Percentiles rank a stretch among this genome's conserved stretches.
These are phyloP conservation scores for Acanthisitta chloris DNA, from an alignment of 2,113 vertebrate genomes.

Conservation along the genomic window DNA sequence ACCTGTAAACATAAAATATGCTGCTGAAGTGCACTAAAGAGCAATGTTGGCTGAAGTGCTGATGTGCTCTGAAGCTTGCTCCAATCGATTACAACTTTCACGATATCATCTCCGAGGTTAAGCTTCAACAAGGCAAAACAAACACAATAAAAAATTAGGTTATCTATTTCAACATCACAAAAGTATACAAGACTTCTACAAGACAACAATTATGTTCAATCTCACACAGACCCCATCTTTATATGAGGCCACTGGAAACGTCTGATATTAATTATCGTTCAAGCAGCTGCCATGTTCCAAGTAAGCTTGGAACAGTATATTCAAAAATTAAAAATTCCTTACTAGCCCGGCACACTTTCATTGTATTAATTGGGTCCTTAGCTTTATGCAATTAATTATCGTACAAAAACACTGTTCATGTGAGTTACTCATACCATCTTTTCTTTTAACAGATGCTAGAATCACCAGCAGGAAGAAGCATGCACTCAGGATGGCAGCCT, in stretches of 20 bases:
- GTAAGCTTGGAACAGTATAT: neutral
- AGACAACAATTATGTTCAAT: neutral
- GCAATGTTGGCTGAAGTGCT: constrained; percentile 72
- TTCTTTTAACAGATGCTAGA: neutral
- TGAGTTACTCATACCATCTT: neutral
- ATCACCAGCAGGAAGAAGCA: neutral
- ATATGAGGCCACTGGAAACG: neutral
- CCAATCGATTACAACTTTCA: constrained; percentile 84
- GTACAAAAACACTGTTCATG: neutral
- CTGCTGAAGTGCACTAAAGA: constrained; percentile 83
- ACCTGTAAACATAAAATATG: constrained; percentile 92
- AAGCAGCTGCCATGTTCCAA: neutral
- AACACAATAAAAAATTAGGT: constrained; percentile 65
- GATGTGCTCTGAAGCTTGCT: constrained; percentile 75
- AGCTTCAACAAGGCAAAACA: constrained; percentile 79
- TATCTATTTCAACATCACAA: constrained; percentile 18
- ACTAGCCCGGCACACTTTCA: neutral
- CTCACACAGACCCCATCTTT: neutral
- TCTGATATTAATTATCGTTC: neutral
- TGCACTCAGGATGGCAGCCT: neutral
- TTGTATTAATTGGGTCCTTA: neutral
- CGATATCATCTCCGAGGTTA: constrained; percentile 81
- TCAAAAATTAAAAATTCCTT: neutral
- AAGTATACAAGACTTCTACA: constrained; percentile 3
- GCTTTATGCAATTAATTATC: neutral